Evolutionary conservation across 2,113 vertebrate genomes (phyloP), one percentile per base, ranked within the genome.

Genomic region (Poicephalus meyeri): DNA sequence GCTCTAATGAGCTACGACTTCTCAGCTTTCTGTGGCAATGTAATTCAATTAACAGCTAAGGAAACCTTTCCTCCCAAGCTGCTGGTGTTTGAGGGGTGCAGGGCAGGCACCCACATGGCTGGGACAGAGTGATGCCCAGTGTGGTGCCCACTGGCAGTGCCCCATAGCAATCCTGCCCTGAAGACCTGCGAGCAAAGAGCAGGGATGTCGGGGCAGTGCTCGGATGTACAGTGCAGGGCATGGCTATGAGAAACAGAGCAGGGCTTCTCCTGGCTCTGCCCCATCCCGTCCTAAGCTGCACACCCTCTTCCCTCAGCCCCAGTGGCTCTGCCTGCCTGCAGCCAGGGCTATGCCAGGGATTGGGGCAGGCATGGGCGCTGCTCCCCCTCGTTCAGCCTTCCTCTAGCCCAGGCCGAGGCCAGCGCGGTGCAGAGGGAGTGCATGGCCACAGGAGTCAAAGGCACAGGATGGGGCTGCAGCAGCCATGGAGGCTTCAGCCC

Each of bases 31-130:
- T 35, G 78, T 94, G 94, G 95, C 97, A 96, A 96, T 96, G 95
- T 95, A 97, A 97, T 97, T 97, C 97, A 98, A 96, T 97, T 94
- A 98, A 81, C 94, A 94, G 95, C 77, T 3, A 79, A 80, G 89
- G 84, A 95, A 97, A 91, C 83, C 86, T 85, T 55, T 88, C 88
- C 96, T 96, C 94, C 24, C 0, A 4, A 77, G 65, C 89, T 47
- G 60, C 72, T 0, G 10, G 91, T 28, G 41, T 63, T 61, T 29
- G 87, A 1, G 35, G 95, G 94, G 80, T 18, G 50, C 85, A 70
- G 94, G 55, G 58, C 76, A 14, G 53, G 89, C 1, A 0, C 69
- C 80, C 53, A 4, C 4, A 0, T 0, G 6, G 41, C 24, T 4
- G 61, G 92, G 91, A 78, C 60, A 35, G 49, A 3, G 44, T 4